phyloP scores from a whole-genome alignment of 2,113 vertebrate genomes.

The Pelusios castaneus region DNA sequence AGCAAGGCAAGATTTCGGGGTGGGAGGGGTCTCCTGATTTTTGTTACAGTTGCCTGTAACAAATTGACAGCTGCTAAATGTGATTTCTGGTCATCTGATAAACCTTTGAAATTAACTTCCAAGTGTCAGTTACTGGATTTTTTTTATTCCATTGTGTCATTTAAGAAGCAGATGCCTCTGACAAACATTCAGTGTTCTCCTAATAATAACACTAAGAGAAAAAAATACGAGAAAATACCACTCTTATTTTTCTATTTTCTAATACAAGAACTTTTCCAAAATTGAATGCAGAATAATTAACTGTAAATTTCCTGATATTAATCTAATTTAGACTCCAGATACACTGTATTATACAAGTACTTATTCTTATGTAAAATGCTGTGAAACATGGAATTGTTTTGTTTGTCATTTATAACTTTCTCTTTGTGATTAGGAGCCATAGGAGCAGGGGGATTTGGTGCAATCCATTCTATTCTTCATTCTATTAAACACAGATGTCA shows the following conservation, averaged over 20 bases:
- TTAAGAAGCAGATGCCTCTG: slow-evolving; percentile 56
- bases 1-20: slow-evolving; percentile 42
- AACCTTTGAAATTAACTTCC: slow-evolving; percentile 69
- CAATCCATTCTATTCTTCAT: neutral
- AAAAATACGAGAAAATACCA: slow-evolving; percentile 1
- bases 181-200: slow-evolving; percentile 42
- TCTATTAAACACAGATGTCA: neutral
- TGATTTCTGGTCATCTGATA: slow-evolving; percentile 54
- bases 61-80: slow-evolving; percentile 73
- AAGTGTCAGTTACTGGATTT: slow-evolving; percentile 45
- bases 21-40: slow-evolving; percentile 20
- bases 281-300: neutral
- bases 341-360: neutral
- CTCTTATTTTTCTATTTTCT: neutral
- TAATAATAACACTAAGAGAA: slow-evolving; percentile 26
- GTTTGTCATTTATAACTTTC: neutral
- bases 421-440: neutral
- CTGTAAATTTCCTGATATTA: neutral
- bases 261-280: slow-evolving; percentile 20
- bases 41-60: slow-evolving; percentile 61
- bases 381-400: neutral
- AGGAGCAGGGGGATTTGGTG: neutral
- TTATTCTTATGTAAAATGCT: neutral
- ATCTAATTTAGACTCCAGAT: neutral
- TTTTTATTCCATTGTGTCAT: slow-evolving; percentile 53